phyloP scores from a whole-genome alignment of 2,797 vertebrate species.

The Enteromius mattozi region DNA sequence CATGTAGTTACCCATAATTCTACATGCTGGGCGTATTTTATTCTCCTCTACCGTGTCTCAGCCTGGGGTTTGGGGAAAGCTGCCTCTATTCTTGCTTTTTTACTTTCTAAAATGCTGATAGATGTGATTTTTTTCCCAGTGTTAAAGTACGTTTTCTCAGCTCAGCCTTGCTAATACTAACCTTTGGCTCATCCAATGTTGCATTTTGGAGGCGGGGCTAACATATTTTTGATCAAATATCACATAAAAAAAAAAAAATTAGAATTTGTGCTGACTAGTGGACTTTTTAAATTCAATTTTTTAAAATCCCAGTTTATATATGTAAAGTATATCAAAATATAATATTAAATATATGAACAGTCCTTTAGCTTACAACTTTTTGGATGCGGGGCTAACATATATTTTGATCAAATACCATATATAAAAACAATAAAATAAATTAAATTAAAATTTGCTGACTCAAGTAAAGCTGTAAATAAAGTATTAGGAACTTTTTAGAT shows the following conservation, averaged over 20 bases:
- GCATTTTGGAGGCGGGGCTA: not conserved
- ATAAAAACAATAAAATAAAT: too few species aligned
- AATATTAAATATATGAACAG: not conserved
- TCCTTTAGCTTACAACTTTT: not conserved
- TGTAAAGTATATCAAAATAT: too few species aligned
- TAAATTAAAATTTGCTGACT: too few species aligned
- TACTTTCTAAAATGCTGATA: not conserved
- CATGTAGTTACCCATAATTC: slow-evolving; percentile 33
- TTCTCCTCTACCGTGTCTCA: not conserved
- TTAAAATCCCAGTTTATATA: too few species aligned
- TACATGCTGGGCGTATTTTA: not conserved
- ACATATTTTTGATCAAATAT: too few species aligned
- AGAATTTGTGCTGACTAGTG: too few species aligned
- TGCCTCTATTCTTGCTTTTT: not conserved
- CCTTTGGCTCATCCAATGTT: not conserved
- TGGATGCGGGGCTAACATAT: too few species aligned
- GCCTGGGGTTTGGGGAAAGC: not conserved
- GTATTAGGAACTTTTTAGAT: too few species aligned
- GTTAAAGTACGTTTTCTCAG: not conserved
- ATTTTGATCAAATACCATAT: too few species aligned
- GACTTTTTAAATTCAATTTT: too few species aligned
- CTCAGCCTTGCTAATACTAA: not conserved
- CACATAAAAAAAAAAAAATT: too few species aligned
- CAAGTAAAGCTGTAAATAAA: too few species aligned
- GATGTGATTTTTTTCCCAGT: not conserved